Conservation (phyloP, 2,797 vertebrate species). For the Chrysocyon brachyurus region DNA sequence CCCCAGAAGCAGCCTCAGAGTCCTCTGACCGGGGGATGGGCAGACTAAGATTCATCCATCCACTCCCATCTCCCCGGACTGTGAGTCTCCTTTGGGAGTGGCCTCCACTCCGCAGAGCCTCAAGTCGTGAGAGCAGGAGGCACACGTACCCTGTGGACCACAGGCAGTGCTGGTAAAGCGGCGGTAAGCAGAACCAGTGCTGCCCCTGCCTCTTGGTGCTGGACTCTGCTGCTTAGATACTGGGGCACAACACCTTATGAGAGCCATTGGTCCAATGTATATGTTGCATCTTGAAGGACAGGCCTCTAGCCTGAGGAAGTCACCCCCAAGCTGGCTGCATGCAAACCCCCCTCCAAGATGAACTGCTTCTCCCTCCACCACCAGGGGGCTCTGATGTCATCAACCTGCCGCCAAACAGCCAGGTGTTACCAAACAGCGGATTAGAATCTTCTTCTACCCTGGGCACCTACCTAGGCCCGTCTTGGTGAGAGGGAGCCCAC, state of each 20-base stretch:
- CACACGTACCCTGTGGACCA: too few species aligned
- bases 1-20: not conserved
- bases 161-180: too few species aligned
- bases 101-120: not conserved
- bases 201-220: not conserved
- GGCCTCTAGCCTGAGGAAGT: not conserved
- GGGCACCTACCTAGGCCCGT: not conserved
- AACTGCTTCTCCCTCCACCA: not conserved
- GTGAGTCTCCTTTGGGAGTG: not conserved
- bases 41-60: not conserved
- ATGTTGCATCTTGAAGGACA: not conserved
- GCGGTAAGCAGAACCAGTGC: not conserved
- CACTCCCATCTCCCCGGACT: too few species aligned
- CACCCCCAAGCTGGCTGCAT: not conserved
- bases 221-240: not conserved
- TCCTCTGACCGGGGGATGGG: too few species aligned
- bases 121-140: not conserved
- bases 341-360: not conserved
- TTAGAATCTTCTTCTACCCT: too few species aligned
- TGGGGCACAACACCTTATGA: not conserved
- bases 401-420: not conserved
- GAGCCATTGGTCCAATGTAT: not conserved
- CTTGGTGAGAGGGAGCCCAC: not conserved
- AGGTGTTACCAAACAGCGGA: rapidly evolving
- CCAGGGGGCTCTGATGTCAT: not conserved